Conservation (phyloP, 2,113 vertebrate genomes). For the Anoura caudifer region DNA sequence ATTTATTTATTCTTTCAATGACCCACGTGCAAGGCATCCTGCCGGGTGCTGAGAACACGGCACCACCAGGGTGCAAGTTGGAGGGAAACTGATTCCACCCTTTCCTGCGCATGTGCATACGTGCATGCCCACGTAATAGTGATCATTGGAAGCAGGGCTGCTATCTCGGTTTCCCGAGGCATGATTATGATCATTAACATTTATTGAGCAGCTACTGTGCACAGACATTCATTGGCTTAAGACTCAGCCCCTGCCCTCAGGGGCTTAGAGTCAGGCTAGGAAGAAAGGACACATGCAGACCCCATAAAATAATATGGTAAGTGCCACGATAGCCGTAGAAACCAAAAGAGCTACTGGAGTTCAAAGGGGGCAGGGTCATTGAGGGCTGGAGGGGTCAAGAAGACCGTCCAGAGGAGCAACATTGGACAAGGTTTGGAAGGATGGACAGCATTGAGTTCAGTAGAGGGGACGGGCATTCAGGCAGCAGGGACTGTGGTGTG, state of each 20-base stretch:
- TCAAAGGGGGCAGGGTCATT: neutral
- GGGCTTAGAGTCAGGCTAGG: neutral
- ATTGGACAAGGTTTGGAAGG: neutral
- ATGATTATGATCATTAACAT: neutral
- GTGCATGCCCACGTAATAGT: fast-evolving
- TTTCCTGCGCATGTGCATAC: neutral
- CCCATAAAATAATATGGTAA: neutral
- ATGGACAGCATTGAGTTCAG: neutral
- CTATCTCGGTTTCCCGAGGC: neutral
- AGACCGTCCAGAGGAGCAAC: neutral
- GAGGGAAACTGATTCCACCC: neutral
- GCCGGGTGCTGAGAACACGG: neutral
- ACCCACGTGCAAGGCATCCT: neutral
- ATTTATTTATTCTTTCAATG: neutral
- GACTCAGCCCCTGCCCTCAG: neutral
- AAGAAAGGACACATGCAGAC: neutral
- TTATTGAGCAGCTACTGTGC: neutral
- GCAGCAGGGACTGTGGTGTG: neutral
- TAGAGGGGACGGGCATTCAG: neutral
- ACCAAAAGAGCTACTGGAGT: fast-evolving
- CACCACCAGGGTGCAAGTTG: neutral
- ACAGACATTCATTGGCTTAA: neutral
- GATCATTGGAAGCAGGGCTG: neutral
- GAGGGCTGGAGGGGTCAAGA: neutral
- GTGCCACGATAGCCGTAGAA: neutral